A percentile compares a stretch with the other conserved stretches of the same genome.
These are phyloP conservation scores for Scaptomyza reducta DNA, from an alignment of 2,888 invertebrate species.

Conservation along the genomic window DNA sequence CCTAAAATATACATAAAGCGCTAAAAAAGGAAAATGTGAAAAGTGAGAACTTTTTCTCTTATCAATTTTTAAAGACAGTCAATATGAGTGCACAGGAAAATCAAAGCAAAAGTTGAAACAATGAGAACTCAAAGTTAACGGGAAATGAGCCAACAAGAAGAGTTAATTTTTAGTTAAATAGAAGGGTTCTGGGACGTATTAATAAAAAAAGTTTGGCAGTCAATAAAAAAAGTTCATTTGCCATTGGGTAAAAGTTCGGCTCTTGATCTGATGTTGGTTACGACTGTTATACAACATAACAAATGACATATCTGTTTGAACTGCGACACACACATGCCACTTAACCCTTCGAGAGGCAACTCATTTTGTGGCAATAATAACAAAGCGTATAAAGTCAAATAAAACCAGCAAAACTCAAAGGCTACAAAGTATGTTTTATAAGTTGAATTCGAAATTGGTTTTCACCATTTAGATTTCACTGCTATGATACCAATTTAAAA, in stretches of 20 bases:
- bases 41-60: conserved; percentile 15
- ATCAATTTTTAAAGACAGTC: conserved; percentile 47
- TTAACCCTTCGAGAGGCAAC: conserved; percentile 4
- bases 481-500: neutral
- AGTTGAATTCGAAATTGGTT: neutral
- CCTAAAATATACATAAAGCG: neutral
- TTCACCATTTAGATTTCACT: neutral
- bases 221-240: conserved; percentile 65
- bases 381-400: conserved; percentile 8
- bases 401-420: conserved; percentile 11
- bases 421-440: conserved; percentile 9
- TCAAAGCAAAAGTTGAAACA: conserved; percentile 72
- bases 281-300: conserved; percentile 38
- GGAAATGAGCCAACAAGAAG: neutral
- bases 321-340: conserved; percentile 25
- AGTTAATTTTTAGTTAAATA: conserved; percentile 41
- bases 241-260: conserved; percentile 30
- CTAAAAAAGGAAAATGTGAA: neutral
- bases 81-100: conserved; percentile 50
- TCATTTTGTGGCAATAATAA: conserved; percentile 25
- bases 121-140: conserved; percentile 48
- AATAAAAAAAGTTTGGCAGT: conserved; percentile 65
- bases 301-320: conserved; percentile 50
- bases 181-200: conserved; percentile 56
- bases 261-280: conserved; percentile 2